Evolutionary conservation across 2,888 invertebrate genomes (phyloP).

Genomic region (Pristionchus japonicus): DNA sequence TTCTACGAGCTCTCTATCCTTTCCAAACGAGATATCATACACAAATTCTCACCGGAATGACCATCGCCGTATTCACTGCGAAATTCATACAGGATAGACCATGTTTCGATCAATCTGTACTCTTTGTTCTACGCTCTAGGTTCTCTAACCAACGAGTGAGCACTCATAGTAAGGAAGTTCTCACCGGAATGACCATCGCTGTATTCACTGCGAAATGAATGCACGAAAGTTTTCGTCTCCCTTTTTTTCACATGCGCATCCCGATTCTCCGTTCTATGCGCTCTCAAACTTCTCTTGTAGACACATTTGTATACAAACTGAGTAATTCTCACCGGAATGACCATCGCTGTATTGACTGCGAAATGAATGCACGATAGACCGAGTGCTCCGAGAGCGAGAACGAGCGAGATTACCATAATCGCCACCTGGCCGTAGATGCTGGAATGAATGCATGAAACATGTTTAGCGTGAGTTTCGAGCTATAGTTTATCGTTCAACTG

Average conservation of each 20-base stretch:
- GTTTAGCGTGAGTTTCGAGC: neutral
- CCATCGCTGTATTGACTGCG: slow-evolving; percentile 61
- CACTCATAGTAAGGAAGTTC: too few relatives aligned
- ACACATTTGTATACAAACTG: too few relatives aligned
- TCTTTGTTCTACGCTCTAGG: too few relatives aligned
- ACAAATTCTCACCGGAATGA: too few relatives aligned
- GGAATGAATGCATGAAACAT: neutral
- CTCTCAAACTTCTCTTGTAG: neutral
- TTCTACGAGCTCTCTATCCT: neutral
- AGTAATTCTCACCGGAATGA: slow-evolving; percentile 58
- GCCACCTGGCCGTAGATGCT: slow-evolving; percentile 75
- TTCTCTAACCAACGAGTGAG: too few relatives aligned
- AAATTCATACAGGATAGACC: too few relatives aligned
- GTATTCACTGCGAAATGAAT: slow-evolving; percentile 66
- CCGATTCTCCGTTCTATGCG: neutral
- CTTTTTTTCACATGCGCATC: too few relatives aligned
- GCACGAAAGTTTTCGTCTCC: slow-evolving; percentile 64
- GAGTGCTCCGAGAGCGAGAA: slow-evolving; percentile 69
- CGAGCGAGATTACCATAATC: slow-evolving; percentile 69
- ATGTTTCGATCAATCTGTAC: too few relatives aligned
- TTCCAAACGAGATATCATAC: too few relatives aligned
- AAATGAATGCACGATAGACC: slow-evolving; percentile 70
- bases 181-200: slow-evolving; percentile 58
- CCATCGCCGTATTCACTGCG: too few relatives aligned
- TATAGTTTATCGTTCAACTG: neutral